Conservation (phyloP, 2,113 vertebrate genomes). For the Gnathonemus longibarbis region DNA sequence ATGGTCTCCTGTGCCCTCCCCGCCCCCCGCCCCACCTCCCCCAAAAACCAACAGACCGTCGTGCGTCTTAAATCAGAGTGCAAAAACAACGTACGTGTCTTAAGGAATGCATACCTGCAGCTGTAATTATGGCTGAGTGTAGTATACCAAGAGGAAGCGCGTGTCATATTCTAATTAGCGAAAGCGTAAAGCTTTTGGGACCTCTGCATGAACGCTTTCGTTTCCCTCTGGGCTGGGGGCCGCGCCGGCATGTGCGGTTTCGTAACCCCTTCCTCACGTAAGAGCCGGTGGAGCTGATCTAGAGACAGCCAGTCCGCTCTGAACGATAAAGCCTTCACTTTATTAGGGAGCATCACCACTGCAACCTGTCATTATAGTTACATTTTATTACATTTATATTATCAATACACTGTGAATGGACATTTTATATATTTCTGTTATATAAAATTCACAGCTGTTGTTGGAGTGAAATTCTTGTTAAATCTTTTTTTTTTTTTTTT, state of each 20-base stretch:
- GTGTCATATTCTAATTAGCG: conserved; percentile 28
- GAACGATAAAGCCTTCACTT: neutral
- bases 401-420: neutral
- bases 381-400: neutral
- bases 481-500: neutral
- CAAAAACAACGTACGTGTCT: conserved; percentile 17
- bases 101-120: neutral
- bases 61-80: neutral
- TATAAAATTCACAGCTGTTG: neutral
- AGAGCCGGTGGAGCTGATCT: neutral
- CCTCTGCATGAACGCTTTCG: conserved; percentile 25
- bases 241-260: neutral
- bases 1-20: conserved; percentile 57
- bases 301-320: neutral
- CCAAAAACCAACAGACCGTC: neutral
- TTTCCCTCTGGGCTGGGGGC: neutral
- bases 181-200: conserved; percentile 27
- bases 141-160: neutral
- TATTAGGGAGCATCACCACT: neutral
- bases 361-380: neutral
- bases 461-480: neutral
- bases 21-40: neutral
- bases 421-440: conserved; percentile 1
- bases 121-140: conserved; percentile 27
- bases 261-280: neutral